Base-by-base conservation (phyloP, 53 echinoderm and acorn worm genomes). In the Hippasteria phrygiana region DNA sequence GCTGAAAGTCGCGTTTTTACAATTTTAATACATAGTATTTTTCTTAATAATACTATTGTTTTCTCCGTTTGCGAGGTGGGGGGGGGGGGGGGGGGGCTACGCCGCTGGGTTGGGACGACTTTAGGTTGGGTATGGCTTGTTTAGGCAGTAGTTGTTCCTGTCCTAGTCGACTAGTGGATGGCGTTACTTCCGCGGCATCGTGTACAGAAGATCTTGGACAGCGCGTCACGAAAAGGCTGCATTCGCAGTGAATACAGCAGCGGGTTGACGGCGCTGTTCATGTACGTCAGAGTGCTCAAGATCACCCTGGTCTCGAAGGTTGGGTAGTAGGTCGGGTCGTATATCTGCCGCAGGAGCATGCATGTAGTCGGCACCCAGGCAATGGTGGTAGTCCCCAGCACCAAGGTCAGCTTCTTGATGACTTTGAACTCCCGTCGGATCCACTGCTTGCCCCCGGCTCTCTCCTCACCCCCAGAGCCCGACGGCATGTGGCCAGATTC, bases 191-290 rank as follows among this genome's bases (percentile, higher is more conserved):
- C 29, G 26, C 11, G 13, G 24, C 28, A 16, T 18, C 45, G 43
- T 24, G 46, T 26, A 20, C 74, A 26, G 26, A 3, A 26, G n/a
- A 74, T 10, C 27, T 51, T 62, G 33, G 35, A 73, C 55, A 81
- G n/a, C n/a, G 77, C 83, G 26, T 67, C 75, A 4, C 92, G 88
- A 55, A 92, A 92, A 3, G 67, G 72, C 32, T 83, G 74, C 20
- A 83, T 75, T 47, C 92, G 88, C 17, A 92, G 82, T 12, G 92
- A 56, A 47, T 92, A 92, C 77, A 92, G 83, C 50, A 92, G 76
- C 2, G 92, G 92, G 24, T 92, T 92, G 54, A 88, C 92, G 67
- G 89, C 88, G 92, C 92, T 92, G 88, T 92, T 92, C 43, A 92
- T 83, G 71, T 92, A 92, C 1, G 92, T 92, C 18, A 92, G 33